These are phyloP conservation scores for Mesembrinibis cayennensis DNA, from an alignment of 2,113 vertebrate species.

Conservation along the genomic window DNA sequence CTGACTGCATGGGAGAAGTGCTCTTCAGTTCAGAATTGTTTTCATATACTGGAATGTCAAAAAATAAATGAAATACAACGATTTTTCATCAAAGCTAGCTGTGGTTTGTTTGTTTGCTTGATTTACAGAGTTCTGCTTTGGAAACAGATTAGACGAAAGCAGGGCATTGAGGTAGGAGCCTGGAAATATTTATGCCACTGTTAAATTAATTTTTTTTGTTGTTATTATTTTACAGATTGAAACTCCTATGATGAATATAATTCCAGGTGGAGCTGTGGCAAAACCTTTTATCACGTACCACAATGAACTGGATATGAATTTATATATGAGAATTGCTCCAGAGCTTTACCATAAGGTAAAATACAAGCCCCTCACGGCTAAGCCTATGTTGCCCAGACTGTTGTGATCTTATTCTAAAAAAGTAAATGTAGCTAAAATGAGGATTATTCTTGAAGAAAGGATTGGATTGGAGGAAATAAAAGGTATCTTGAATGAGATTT, in stretches of 20 bases:
- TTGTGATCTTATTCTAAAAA: neutral
- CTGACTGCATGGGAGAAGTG: neutral
- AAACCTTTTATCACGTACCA: slow-evolving; percentile 95
- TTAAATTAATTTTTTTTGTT: neutral
- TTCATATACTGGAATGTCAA: neutral
- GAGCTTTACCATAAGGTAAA: slow-evolving; percentile 98
- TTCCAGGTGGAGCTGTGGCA: slow-evolving; percentile 95
- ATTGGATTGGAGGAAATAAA: neutral
- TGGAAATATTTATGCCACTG: neutral
- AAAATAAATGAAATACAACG: neutral
- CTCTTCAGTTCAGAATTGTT: neutral
- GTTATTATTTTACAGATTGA: slow-evolving; percentile 81
- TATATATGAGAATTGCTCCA: slow-evolving; percentile 97
- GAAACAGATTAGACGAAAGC: neutral
- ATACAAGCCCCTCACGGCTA: neutral
- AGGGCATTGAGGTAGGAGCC: neutral
- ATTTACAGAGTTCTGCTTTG: neutral
- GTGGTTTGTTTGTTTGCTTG: neutral
- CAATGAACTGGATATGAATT: slow-evolving; percentile 98
- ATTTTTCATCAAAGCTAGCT: neutral
- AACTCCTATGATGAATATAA: slow-evolving; percentile 99
- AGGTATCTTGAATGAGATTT: neutral
- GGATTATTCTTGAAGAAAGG: neutral
- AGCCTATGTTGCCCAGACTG: neutral
- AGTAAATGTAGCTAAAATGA: neutral